Base-by-base conservation (phyloP, 2,797 vertebrate genomes). In the Sternarchorhynchus goeldii region DNA sequence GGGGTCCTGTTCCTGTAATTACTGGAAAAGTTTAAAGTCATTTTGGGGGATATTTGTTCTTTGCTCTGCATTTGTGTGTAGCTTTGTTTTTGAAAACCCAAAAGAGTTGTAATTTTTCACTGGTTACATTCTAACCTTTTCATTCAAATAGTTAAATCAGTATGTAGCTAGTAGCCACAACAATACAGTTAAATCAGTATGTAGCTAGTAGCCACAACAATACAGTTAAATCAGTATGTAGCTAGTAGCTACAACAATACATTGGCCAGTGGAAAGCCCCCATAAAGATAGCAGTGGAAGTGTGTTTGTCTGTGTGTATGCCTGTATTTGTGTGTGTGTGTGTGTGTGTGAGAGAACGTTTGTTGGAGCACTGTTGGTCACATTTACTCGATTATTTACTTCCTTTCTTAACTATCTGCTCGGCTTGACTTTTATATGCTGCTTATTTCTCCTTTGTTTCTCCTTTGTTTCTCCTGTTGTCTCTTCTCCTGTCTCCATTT, bases 301-400 rank as follows among this genome's bases (percentile, higher is more conserved):
- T 16, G 14, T 16, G 31, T 12, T 2, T 50, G 45, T 12, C 45
- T 17, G 21, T 59, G 12, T 31, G 66, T 55, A 4, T 65, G 12
- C 21, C 60, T 55, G 5, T 65, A 3, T 7, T 8, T 16, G 36
- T 45, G 5, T 45, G 2, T 50, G 12, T 17, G n/a, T 55, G 5
- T 31, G 66, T 53, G 5, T 64, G 6, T 4, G 39, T 1, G 39
- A 7, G 39, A 7, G 39, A 50, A 21, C 63, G 32, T 32, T 75
- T 60, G 74, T 73, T 14, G 60, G 59, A 56, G 41, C 55, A 66
- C 59, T 62, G 21, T 18, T 16, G 36, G 14, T 14, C 36, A 39
- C 78, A 31, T 39, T 65, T 69, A 53, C 59, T 70, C 6, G 16
- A 50, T 65, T 56, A 75, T 77, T 75, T 59, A 72, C 62, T 69